Evolutionary conservation across 2,797 vertebrate species (phyloP).

Genomic region (Sebastes hubbsi): DNA sequence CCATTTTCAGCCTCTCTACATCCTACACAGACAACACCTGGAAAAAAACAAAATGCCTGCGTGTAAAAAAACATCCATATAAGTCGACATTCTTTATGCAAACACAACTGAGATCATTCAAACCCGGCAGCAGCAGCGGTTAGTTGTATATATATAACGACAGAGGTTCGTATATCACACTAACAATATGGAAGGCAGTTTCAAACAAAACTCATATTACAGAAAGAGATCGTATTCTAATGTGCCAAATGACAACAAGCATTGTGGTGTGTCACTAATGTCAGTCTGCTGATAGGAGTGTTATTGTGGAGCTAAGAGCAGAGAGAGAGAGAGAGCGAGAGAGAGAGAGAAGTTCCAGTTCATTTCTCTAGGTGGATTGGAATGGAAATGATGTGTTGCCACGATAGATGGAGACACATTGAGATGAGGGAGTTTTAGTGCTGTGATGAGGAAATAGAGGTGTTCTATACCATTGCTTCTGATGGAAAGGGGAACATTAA

Average conservation of each 20-base stretch:
- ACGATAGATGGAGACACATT: slow-evolving; percentile 75
- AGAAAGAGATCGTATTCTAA: slow-evolving; percentile 44
- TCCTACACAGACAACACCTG: slow-evolving; percentile 11
- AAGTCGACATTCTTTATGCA: slow-evolving; percentile 34
- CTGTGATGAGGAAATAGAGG: slow-evolving; percentile 79
- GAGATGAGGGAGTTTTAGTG: slow-evolving; percentile 80
- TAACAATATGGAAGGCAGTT: slow-evolving; percentile 54
- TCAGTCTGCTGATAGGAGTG: slow-evolving; percentile 64
- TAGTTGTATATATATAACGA: slow-evolving; percentile 8
- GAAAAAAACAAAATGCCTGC: neutral
- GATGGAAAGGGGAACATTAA: slow-evolving; percentile 74
- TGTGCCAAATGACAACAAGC: slow-evolving; percentile 62
- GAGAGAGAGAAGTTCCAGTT: slow-evolving; percentile 67
- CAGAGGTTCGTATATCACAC: slow-evolving; percentile 23
- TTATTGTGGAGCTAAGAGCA: slow-evolving; percentile 62
- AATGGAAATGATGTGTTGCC: slow-evolving; percentile 80
- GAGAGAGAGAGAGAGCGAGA: slow-evolving; percentile 7
- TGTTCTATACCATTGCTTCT: slow-evolving; percentile 79
- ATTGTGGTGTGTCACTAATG: slow-evolving; percentile 65
- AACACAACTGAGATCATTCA: slow-evolving; percentile 8
- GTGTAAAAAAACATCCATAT: neutral
- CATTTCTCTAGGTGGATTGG: slow-evolving; percentile 82
- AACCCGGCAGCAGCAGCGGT: slow-evolving; percentile 28
- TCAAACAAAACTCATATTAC: slow-evolving; percentile 51
- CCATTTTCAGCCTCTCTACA: slow-evolving; percentile 22